Base-by-base conservation (phyloP, 2,888 invertebrate genomes). In the Melinopterus prodromus region DNA sequence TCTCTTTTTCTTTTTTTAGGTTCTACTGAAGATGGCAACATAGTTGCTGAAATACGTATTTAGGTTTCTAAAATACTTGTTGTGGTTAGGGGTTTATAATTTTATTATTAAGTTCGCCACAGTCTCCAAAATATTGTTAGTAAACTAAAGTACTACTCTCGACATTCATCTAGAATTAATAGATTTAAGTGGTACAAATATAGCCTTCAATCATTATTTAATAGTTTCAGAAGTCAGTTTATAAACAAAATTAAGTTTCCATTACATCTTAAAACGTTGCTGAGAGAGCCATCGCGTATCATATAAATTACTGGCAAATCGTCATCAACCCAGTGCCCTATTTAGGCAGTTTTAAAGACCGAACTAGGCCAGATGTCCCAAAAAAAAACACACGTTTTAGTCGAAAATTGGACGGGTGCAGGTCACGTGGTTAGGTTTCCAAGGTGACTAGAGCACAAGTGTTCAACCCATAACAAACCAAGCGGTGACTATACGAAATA, bases 401-500 rank as follows among this genome's bases (percentile, higher is more conserved):
- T 53, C 53, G 53, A 12, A 12, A 53, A 9, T 53, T 53, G 5
- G 53, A 53, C 53, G 53, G 12, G 9, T 53, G 53, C 53, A 53
- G 53, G 53, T 53, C 53, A 53, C 9, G 2, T 53, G 53, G 53
- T 53, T 53, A 12, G 12, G 53, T 1, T 53, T 53, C 12, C 53
- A 53, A 53, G 53, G 53, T 53, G 3, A 12, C 53, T 6, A 7
- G 12, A 53, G 53, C 12, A 53, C 53, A 53, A 53, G 53, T 53
- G 53, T 12, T 53, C 9, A 53, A 12, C 12, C 53, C 53, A 12
- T 2, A 12, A 53, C 7, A 12, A 12, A 9, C 53, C 74, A 35
- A 74, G 36, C 35, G 36, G 74, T 74, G 74, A 74, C 36, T 35
- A 74, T 74, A 37, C 37, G 26, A 74, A 74, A 74, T 74, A 74